A percentile compares a stretch with the other conserved stretches of the same genome.
phyloP scores from a whole-genome alignment of 2,797 vertebrate species.

The Paguma larvata region DNA sequence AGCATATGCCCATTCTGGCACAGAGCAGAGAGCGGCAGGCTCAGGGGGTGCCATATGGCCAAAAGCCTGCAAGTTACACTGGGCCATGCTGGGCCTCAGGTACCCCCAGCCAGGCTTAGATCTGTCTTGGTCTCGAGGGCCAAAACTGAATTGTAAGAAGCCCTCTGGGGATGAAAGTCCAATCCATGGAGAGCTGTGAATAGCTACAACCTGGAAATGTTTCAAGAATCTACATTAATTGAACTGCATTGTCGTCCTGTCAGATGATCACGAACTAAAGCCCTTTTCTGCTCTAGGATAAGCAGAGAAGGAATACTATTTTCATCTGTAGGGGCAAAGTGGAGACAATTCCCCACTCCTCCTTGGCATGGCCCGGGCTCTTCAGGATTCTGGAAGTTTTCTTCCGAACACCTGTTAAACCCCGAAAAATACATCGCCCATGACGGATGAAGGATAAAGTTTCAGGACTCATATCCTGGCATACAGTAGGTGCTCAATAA shows the following conservation, averaged over 20 bases:
- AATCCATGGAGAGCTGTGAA: background rate
- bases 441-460: background rate
- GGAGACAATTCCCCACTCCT: background rate
- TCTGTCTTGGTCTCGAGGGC: background rate
- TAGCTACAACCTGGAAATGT: slow-evolving; percentile 12
- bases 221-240: background rate
- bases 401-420: background rate
- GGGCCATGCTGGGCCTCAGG: background rate
- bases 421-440: too few species aligned
- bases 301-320: background rate
- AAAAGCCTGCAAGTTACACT: background rate
- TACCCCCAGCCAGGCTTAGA: background rate
- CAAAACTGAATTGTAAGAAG: background rate
- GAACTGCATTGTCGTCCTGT: background rate
- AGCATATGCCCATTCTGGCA: slow-evolving; percentile 71
- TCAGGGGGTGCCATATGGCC: slow-evolving; percentile 63
- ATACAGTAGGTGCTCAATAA: background rate
- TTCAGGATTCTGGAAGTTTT: background rate
- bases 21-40: slow-evolving; percentile 28
- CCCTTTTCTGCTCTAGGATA: background rate
- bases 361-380: background rate
- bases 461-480: background rate
- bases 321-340: background rate
- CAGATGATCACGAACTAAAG: background rate
- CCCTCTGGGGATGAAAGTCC: background rate